Evolutionary conservation across 2,888 invertebrate species (phyloP).

Genomic region (Drosophila nr. medialis): DNA sequence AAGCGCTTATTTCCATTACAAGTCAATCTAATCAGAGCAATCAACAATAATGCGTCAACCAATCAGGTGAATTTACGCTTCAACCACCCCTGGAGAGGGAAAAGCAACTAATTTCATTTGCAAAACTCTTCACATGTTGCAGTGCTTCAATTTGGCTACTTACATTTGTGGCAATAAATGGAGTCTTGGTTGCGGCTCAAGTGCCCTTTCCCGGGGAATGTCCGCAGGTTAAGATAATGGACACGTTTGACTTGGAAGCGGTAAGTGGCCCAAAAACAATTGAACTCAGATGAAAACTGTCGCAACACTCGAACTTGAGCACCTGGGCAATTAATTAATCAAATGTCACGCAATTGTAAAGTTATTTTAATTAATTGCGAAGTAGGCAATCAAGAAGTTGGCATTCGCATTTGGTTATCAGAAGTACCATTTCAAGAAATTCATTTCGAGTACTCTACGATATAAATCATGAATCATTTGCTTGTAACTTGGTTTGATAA

Average conservation of each 20-base stretch:
- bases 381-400: slow-evolving; percentile 13
- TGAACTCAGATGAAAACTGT: background rate
- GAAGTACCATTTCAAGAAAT: background rate
- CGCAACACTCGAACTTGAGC: slow-evolving; percentile 8
- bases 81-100: background rate
- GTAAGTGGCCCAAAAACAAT: slow-evolving; percentile 64
- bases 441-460: background rate
- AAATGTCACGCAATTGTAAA: slow-evolving; percentile 25
- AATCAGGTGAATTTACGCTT: slow-evolving; percentile 20
- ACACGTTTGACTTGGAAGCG: slow-evolving; percentile 86
- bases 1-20: background rate
- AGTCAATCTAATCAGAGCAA: background rate
- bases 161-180: slow-evolving; percentile 41
- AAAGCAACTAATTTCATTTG: slow-evolving; percentile 2
- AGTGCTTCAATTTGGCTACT: slow-evolving; percentile 51
- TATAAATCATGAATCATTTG: slow-evolving; percentile 2
- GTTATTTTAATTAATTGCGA: slow-evolving; percentile 39
- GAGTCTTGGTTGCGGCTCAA: slow-evolving; percentile 84
- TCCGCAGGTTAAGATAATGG: slow-evolving; percentile 87
- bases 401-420: slow-evolving; percentile 3
- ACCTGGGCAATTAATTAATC: slow-evolving; percentile 28
- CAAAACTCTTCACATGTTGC: slow-evolving; percentile 4
- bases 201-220: slow-evolving; percentile 88
- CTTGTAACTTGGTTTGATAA: background rate
- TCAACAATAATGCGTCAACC: slow-evolving; percentile 27